phyloP scores from a whole-genome alignment of 1,140 invertebrate species.

The Ips nitidus region DNA sequence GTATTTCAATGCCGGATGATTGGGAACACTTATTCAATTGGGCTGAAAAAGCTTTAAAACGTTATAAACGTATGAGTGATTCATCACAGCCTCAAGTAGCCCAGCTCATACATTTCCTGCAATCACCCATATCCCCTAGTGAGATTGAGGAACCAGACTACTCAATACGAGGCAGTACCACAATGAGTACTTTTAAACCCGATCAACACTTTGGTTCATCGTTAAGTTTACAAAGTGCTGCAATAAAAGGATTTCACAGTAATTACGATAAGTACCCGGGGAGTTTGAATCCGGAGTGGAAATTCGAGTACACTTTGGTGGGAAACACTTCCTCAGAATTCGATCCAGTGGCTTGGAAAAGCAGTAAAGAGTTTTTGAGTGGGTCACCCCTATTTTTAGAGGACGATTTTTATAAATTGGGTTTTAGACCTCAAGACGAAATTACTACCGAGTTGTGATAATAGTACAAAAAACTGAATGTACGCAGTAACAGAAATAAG shows the following conservation, averaged over 20 bases:
- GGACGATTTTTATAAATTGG: constrained; percentile 72
- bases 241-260: constrained; percentile 45
- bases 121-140: constrained; percentile 54
- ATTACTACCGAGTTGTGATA: constrained; percentile 73
- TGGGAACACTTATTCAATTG: constrained; percentile 73
- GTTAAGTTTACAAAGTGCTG: constrained; percentile 55
- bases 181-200: constrained; percentile 61
- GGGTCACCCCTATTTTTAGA: constrained; percentile 64
- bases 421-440: constrained; percentile 75
- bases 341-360: constrained; percentile 55
- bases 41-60: constrained; percentile 70
- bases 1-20: constrained; percentile 71
- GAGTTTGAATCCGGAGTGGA: constrained; percentile 60
- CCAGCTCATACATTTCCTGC: constrained; percentile 67
- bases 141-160: constrained; percentile 39
- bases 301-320: constrained; percentile 54
- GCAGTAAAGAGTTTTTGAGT: constrained; percentile 50
- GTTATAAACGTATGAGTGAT: constrained; percentile 67
- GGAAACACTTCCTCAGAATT: constrained; percentile 61
- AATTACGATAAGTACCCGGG: constrained; percentile 49
- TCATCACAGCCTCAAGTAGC: constrained; percentile 57
- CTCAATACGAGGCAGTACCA: constrained; percentile 42
- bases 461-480: constrained; percentile 2
- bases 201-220: constrained; percentile 52
- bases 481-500: neutral